Percentiles rank a stretch among this genome's conserved stretches.
Evolutionary conservation across 2,797 vertebrate species (phyloP).

Genomic region (Psittacula echo): DNA sequence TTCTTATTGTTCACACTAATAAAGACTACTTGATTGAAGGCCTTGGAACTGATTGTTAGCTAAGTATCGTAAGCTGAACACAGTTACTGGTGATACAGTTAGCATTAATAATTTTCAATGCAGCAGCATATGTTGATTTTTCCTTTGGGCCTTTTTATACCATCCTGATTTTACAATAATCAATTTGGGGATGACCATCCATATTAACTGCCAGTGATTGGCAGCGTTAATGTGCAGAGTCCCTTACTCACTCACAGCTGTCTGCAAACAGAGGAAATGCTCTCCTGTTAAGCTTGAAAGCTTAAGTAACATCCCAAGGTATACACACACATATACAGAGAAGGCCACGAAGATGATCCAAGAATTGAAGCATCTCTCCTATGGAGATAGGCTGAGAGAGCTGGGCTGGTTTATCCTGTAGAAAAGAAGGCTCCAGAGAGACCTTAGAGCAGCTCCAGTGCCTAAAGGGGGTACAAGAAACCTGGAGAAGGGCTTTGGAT

Average conservation of each 20-base stretch:
- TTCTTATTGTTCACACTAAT: not conserved
- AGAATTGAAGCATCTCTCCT: not conserved
- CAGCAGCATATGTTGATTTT: not conserved
- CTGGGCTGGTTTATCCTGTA: not conserved
- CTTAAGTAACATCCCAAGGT: not conserved
- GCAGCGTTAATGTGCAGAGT: not conserved
- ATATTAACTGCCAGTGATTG: not conserved
- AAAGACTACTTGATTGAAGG: not conserved
- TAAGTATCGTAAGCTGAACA: not conserved
- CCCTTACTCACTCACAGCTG: not conserved
- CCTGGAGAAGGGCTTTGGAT: not conserved
- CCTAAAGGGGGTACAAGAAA: not conserved
- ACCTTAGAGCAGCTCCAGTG: not conserved
- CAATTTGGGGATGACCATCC: not conserved
- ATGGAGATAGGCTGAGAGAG: not conserved
- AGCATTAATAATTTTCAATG: not conserved
- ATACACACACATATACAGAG: not conserved
- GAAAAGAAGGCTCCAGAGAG: not conserved
- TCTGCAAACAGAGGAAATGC: not conserved
- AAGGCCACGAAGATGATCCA: not conserved
- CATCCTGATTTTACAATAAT: not conserved
- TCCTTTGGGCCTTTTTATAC: slow-evolving; percentile 33
- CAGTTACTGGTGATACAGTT: not conserved
- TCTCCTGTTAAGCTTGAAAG: not conserved
- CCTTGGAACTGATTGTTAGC: not conserved